Evolutionary conservation across 1,140 invertebrate species (phyloP).

Genomic region (Portunus trituberculatus): DNA sequence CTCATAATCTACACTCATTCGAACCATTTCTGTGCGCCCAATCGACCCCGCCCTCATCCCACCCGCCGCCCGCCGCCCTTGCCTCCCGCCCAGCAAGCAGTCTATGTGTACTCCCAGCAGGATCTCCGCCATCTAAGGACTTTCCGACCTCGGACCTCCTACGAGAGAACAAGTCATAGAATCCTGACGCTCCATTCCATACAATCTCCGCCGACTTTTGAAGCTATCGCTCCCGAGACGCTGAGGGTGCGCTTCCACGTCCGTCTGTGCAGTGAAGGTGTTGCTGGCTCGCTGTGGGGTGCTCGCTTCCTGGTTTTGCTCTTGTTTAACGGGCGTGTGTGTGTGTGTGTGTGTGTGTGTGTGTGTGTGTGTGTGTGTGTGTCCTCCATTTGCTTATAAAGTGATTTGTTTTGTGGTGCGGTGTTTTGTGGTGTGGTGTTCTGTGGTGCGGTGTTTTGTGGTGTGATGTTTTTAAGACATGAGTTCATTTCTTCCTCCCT

Average conservation of each 20-base stretch:
- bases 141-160: not conserved
- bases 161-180: not conserved
- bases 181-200: not conserved
- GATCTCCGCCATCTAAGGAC: not conserved
- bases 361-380: too few species aligned
- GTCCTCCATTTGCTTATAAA: too few species aligned
- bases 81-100: not conserved
- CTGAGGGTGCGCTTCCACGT: not conserved
- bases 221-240: not conserved
- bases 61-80: not conserved
- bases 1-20: not conserved
- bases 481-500: too few species aligned
- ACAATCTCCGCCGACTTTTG: not conserved
- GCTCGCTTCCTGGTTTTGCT: not conserved
- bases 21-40: not conserved
- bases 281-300: not conserved
- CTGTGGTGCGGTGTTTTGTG: too few species aligned
- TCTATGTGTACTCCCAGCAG: not conserved
- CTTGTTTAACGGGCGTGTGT: not conserved
- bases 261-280: not conserved
- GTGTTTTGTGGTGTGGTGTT: too few species aligned
- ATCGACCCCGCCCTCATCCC: not conserved
- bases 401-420: too few species aligned
- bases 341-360: not conserved
- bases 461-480: too few species aligned